These are phyloP conservation scores for Dryobota labecula DNA, from an alignment of 2,888 invertebrate genomes.

Conservation along the genomic window DNA sequence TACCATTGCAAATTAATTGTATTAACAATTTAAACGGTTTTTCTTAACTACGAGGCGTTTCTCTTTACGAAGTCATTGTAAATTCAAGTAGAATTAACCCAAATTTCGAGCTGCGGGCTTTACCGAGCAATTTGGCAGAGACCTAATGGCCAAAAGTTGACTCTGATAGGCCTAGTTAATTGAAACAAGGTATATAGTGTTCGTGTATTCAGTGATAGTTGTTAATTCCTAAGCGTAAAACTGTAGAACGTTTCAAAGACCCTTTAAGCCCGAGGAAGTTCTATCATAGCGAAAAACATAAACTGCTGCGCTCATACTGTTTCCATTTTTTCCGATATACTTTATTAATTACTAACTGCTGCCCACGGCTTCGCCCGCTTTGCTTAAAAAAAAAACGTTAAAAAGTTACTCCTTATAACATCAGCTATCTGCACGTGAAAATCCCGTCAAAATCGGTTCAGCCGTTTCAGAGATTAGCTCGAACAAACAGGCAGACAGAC, in stretches of 20 bases:
- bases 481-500: too few relatives aligned
- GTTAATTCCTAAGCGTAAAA: neutral
- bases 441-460: too few relatives aligned
- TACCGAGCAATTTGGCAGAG: slow-evolving; percentile 9
- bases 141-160: slow-evolving; percentile 8
- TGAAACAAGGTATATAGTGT: neutral
- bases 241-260: neutral
- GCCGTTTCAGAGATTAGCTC: too few relatives aligned
- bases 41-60: slow-evolving; percentile 33
- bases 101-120: neutral
- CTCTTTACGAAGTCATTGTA: slow-evolving; percentile 8
- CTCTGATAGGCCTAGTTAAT: neutral
- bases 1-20: slow-evolving; percentile 45
- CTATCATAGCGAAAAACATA: neutral
- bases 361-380: too few relatives aligned
- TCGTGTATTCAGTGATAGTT: neutral
- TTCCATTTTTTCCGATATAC: neutral
- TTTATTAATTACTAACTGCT: too few relatives aligned
- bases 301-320: neutral
- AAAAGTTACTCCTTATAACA: too few relatives aligned
- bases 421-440: too few relatives aligned
- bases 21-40: slow-evolving; percentile 56
- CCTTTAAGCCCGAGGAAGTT: neutral
- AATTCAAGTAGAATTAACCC: slow-evolving; percentile 13
- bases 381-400: too few relatives aligned